Conservation (phyloP, 2,888 invertebrate genomes). For the Willowsia nigromaculata region DNA sequence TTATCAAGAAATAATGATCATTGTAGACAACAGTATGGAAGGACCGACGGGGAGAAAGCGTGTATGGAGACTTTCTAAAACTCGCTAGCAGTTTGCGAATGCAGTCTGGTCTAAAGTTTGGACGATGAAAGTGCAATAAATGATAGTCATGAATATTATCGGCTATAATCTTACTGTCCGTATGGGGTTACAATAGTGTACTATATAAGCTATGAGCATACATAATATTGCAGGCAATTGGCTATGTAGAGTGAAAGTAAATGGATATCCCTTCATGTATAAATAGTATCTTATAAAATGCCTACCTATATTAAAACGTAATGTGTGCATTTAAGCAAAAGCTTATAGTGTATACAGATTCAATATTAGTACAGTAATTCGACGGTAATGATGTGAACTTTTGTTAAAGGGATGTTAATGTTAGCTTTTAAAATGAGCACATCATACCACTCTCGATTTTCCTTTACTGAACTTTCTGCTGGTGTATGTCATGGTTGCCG, state of each 20-base stretch:
- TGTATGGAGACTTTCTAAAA: not conserved
- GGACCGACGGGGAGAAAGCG: not conserved
- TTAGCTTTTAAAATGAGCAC: constrained; percentile 2
- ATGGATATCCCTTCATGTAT: too few species aligned
- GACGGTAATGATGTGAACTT: not conserved
- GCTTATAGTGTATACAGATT: too few species aligned
- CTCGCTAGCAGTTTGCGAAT: not conserved
- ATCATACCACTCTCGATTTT: constrained; percentile 22
- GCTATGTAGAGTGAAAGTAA: too few species aligned
- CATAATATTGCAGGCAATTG: too few species aligned
- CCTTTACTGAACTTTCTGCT: constrained; percentile 44
- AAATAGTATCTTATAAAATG: too few species aligned
- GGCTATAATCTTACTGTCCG: not conserved
- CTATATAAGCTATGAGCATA: too few species aligned
- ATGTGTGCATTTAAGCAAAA: too few species aligned
- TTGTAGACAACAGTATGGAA: not conserved
- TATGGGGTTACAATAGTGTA: too few species aligned
- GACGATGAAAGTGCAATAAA: constrained; percentile 12
- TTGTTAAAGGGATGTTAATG: constrained; percentile 14
- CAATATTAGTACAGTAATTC: too few species aligned
- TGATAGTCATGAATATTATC: not conserved
- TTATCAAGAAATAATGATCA: not conserved
- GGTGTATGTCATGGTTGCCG: not conserved
- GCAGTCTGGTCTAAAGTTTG: not conserved
- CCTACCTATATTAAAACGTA: too few species aligned